These are phyloP conservation scores for Ptychodera flava DNA, from an alignment of 35 echinoderm and acorn worm species.

Conservation along the genomic window DNA sequence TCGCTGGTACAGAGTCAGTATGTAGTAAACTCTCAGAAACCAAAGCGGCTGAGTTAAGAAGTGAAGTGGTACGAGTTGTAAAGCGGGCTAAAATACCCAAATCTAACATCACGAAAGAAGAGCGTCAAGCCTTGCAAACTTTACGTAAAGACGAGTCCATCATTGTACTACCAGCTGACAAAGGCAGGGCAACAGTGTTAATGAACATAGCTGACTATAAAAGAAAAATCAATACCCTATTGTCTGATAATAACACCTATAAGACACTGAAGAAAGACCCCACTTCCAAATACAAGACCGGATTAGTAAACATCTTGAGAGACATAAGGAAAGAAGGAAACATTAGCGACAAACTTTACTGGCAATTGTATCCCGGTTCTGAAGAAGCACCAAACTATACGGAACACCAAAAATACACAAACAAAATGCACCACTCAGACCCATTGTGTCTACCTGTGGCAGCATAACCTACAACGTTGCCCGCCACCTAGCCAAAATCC, in stretches of 20 bases:
- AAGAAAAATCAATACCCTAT: slow-evolving; percentile 3
- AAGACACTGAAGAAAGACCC: neutral
- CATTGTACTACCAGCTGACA: slow-evolving; percentile 48
- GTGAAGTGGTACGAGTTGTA: slow-evolving; percentile 22
- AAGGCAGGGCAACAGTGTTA: slow-evolving; percentile 34
- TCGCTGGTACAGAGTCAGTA: slow-evolving; percentile 14
- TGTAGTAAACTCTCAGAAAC: slow-evolving; percentile 2
- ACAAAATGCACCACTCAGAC: slow-evolving; percentile 15
- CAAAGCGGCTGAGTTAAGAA: neutral
- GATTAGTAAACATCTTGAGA: neutral
- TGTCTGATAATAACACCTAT: neutral
- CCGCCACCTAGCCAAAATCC: slow-evolving; percentile 29
- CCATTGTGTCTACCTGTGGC: slow-evolving; percentile 14
- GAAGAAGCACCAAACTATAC: slow-evolving; percentile 26
- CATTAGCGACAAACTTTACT: neutral
- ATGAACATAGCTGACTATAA: slow-evolving; percentile 20
- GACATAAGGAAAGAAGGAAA: neutral
- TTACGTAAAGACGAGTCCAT: slow-evolving; percentile 25
- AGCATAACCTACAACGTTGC: slow-evolving; percentile 37
- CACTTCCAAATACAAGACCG: neutral
- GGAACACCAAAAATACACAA: slow-evolving; percentile 51
- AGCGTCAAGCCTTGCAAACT: slow-evolving; percentile 27
- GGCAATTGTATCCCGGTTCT: slow-evolving; percentile 15
- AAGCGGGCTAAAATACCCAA: slow-evolving; percentile 29
- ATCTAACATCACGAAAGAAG: slow-evolving; percentile 16